phyloP scores from a whole-genome alignment of 1,140 invertebrate species.

The Pemphigus obesinymphae region DNA sequence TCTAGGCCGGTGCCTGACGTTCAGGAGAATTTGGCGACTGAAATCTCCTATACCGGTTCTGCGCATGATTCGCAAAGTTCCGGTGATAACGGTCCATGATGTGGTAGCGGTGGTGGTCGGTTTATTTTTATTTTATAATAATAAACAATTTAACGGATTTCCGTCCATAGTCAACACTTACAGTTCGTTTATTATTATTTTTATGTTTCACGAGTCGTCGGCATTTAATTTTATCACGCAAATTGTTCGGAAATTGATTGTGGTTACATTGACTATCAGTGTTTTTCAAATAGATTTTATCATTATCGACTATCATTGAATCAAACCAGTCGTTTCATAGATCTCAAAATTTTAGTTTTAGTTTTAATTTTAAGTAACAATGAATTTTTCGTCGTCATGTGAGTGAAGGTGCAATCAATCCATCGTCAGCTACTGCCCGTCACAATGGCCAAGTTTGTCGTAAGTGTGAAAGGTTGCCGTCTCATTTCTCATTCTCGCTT shows the following conservation, averaged over 20 bases:
- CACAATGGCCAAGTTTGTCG: not conserved
- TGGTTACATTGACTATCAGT: not conserved
- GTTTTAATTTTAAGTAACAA: not conserved
- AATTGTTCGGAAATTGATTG: not conserved
- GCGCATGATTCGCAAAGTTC: too few species aligned
- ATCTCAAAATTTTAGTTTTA: not conserved
- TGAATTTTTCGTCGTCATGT: not conserved
- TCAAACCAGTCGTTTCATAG: too few species aligned
- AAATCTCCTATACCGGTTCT: too few species aligned
- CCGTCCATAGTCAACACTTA: not conserved
- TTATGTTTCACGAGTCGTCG: not conserved
- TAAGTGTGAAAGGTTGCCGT: not conserved
- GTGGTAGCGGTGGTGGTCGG: not conserved
- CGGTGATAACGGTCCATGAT: too few species aligned
- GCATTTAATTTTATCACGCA: not conserved
- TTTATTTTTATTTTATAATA: not conserved
- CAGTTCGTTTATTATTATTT: not conserved
- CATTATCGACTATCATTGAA: too few species aligned
- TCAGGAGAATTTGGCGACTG: too few species aligned
- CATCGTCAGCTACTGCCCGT: not conserved
- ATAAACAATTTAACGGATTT: constrained; percentile 5
- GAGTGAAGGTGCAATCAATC: too few species aligned
- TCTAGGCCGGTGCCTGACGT: too few species aligned
- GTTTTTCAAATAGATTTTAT: not conserved
- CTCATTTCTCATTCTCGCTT: not conserved